A percentile compares a stretch with the other conserved stretches of the same genome.
These are phyloP conservation scores for Mongoloraphidia duomilia DNA, from an alignment of 2,888 invertebrate species.

Conservation along the genomic window DNA sequence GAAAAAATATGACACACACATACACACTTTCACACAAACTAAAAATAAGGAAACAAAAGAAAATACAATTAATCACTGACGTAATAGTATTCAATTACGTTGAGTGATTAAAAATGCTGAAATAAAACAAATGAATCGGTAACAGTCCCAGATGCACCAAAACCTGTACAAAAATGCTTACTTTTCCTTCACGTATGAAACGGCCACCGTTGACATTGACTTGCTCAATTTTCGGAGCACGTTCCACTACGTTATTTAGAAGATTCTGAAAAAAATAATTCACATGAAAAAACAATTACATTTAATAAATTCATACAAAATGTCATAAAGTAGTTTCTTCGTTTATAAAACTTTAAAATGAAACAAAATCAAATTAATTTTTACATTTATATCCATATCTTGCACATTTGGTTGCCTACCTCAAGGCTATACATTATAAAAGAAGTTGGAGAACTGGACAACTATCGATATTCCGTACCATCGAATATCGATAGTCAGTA, in stretches of 20 bases:
- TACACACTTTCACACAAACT: constrained; percentile 12
- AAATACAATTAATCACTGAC: neutral
- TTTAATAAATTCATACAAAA: too few species aligned
- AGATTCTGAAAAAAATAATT: constrained; percentile 51
- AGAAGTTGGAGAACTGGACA: too few species aligned
- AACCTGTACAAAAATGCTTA: constrained; percentile 34
- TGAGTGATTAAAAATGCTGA: constrained; percentile 4
- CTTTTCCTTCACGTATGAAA: constrained; percentile 95
- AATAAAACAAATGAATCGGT: neutral
- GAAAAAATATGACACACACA: constrained; percentile 16
- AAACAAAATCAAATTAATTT: too few species aligned
- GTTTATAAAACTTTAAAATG: too few species aligned
- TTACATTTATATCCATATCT: too few species aligned
- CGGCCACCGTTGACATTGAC: constrained; percentile 91
- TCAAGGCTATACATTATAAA: too few species aligned
- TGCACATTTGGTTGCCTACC: too few species aligned
- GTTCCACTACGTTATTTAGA: constrained; percentile 84
- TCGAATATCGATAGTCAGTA: too few species aligned
- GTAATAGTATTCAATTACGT: constrained; percentile 3
- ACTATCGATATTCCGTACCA: too few species aligned
- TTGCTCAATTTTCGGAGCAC: constrained; percentile 86
- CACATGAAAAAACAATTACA: too few species aligned
- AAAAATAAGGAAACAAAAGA: constrained; percentile 11
- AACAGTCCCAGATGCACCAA: constrained; percentile 1
- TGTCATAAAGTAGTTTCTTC: too few species aligned